Evolutionary conservation across 2,888 invertebrate genomes (phyloP), one percentile per base, ranked within the genome.

Genomic region (Notodromas monacha): DNA sequence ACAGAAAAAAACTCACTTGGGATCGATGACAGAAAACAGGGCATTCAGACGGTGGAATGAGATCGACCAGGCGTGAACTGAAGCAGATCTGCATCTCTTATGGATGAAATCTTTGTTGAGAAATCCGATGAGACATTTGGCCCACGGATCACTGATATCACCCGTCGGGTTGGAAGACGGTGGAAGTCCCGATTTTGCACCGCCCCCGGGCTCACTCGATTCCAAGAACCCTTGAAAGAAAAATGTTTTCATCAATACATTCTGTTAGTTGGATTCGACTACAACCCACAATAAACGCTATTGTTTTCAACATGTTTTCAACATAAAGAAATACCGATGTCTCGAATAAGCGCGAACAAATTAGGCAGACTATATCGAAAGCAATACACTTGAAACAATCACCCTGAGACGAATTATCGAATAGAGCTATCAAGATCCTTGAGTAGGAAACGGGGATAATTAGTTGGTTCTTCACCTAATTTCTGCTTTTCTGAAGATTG

Each of bases 11-110:
- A 36, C 39, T 39, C 34, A 41, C 37, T 43, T 69, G 4, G 79
- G 89, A 55, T 96, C 92, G 11, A 96, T 72, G 33, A 84, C 74
- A 26, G 72, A 68, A 49, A 73, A 86, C 3, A 92, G 58, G 0
- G 77, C 69, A 41, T 74, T 77, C 31, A 92, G 64, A 39, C 92
- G 60, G 0, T 72, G 66, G 53, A 74, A 86, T 14, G 84, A 68
- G 34, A 84, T 69, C 0, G 89, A 81, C 96, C 96, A 99, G 3
- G 86, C 74, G 43, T 81, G 76, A 27, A 67, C 60, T 1, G 79
- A 62, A 2, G 79, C 76, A 14, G 68, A 64, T 0, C 77, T 72
- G 44, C 86, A 89, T 16, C 63, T 57, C 10, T 68, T 64, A 12
- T 77, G 61, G 30, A 86, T 65, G 33, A 69, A 62, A 35, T 67